Evolutionary conservation across 1,140 invertebrate species (phyloP).

Genomic region (Drosophila funebris): DNA sequence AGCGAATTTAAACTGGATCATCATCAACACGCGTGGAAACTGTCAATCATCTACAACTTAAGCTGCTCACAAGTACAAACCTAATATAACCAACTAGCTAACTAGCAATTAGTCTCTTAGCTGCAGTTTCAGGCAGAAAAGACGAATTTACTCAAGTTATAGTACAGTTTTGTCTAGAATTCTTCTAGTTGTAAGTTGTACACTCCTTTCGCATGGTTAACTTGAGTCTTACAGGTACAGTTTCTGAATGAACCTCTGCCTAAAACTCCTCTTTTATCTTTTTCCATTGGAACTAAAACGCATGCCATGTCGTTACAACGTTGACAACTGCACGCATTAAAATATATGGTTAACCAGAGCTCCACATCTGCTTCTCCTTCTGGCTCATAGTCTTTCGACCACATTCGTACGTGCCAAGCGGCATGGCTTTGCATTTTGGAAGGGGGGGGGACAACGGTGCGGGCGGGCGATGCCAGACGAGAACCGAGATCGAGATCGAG

Average conservation of each 20-base stretch:
- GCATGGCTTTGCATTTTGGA: constrained; percentile 19
- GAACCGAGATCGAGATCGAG: neutral
- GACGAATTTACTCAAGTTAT: no score
- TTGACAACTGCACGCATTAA: constrained; percentile 32
- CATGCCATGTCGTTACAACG: neutral
- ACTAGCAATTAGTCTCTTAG: no score
- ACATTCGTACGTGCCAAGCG: constrained; percentile 32
- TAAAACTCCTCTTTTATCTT: neutral
- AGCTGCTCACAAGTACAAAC: constrained; percentile 6
- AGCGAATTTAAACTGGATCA: constrained; percentile 4
- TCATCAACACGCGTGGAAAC: neutral
- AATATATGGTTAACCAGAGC: constrained; percentile 38
- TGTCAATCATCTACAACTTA: neutral
- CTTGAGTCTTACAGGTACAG: neutral
- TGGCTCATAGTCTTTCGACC: no score
- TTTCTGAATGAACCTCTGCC: neutral
- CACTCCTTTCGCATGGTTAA: no score
- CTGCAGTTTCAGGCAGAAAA: no score
- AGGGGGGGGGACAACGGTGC: neutral
- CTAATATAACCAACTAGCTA: neutral
- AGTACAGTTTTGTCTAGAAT: no score
- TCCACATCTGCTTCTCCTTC: neutral
- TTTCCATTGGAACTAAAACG: neutral
- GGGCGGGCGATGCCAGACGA: no score
- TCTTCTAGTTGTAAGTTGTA: no score